Base-by-base conservation (phyloP, 2,797 vertebrate species). In the Trachops cirrhosus region DNA sequence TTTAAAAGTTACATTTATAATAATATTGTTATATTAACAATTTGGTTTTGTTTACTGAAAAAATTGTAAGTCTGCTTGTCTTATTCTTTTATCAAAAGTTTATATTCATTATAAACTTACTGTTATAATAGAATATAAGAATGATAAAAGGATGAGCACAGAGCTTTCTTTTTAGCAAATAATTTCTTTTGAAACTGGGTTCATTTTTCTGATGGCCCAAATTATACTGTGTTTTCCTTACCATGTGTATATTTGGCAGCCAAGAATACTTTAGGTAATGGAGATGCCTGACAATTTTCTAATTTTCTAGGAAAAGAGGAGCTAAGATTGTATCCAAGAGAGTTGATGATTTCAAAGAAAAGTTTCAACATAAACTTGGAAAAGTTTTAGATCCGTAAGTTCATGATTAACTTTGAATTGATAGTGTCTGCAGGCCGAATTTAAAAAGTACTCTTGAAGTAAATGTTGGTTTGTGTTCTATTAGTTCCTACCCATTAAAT, bases 261-360 rank as follows among this genome's bases (percentile, higher is more conserved):
- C 52, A 62, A 21, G 34, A 84, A 74, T 64, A 75, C 14, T 82
- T 89, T 50, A 62, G 37, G 9, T 79, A 78, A 48, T 79, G 89
- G 44, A 77, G n/a, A 91, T 84, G 82, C 3, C 29, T 96, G 86
- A n/a, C 82, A 96, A 22, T 96, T 95, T 96, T 97, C 21, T 48
- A 89, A 74, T 96, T 96, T 97, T 97, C 2, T 78, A 99, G 99
- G 98, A 98, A 98, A 97, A 98, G 95, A 96, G 98, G 98, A 96
- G 97, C 98, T 97, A 98, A 98, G 86, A 14, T 99, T 4, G 87
- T 98, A 46, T 99, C 98, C 80, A 99, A 98, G 95, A 98, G 92
- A 98, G 98, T 96, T n/a, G 98, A 98, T 80, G 98, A 99, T 98
- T 99, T 99, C 92, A 98, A 98, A 85, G 98, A 99, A 95, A 99